Evolutionary conservation across 2,888 invertebrate genomes (phyloP), one percentile per base, ranked within the genome.

Genomic region (Amblyjoppa proteus): DNA sequence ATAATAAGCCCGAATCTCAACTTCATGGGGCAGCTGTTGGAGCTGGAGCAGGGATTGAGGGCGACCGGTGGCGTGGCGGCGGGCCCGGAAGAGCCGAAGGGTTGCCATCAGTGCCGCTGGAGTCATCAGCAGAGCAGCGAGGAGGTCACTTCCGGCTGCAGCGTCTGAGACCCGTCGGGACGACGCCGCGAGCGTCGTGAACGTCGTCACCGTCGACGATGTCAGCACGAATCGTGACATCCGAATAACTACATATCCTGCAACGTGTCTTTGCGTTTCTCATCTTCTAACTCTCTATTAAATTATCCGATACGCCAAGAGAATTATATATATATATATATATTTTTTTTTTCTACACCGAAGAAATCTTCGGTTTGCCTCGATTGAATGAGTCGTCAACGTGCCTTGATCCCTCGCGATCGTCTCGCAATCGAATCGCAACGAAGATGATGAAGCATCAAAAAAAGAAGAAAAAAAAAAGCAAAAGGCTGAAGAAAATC

Each of bases 1-100:
- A 99, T 99, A 93, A 98, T 99, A 91, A 98, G 98, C 83, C 99
- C 99, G 2, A 99, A 99, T 94, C 95, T 98, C 85, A 99, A 99
- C 93, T 99, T 99, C 94, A 97, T 99, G 96, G 97, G 97, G 25
- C 99, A 99, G 94, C 95, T 99, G 89, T 95, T 97, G 89, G 98
- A 98, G 93, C 95, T 97, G 91, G 98, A 98, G 93, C 96, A 97
- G 92, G 96, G 95, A 89, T 94, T 97, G 88, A 94, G 95, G 79
- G 94, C 94, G 82, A 89, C 90, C 58, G 91, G 90, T 41, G 93
- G 91, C 85, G 93, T 79, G 7, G 88, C 81, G n/a, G 89, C 90
- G 81, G 92, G 92, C 73, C 94, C 94, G 85, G 94, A 94, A 78
- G 93, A 93, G 74, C 90, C 93, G 71, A 92, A 93, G 81, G 91